Evolutionary conservation across 2,113 vertebrate species (phyloP).

Genomic region (Pyrgilauda ruficollis): DNA sequence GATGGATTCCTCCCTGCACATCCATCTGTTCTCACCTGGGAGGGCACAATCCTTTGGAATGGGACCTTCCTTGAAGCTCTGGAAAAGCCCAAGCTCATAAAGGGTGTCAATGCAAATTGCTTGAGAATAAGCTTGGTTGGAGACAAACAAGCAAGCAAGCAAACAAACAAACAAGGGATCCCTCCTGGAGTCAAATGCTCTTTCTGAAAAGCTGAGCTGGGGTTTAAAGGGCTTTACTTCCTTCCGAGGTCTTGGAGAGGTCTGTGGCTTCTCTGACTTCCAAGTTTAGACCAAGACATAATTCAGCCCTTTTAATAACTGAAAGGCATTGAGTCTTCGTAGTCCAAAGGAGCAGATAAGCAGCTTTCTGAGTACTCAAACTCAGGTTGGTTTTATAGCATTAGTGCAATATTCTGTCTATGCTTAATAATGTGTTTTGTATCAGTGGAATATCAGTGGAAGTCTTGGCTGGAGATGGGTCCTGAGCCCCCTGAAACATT

Average conservation of each 20-base stretch:
- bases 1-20: fast-evolving
- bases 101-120: fast-evolving
- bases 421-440: background rate
- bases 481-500: background rate
- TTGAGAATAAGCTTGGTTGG: background rate
- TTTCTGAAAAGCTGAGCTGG: background rate
- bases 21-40: background rate
- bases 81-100: background rate
- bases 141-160: background rate
- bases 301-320: conserved; percentile 53
- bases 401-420: background rate
- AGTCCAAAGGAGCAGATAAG: conserved; percentile 46
- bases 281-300: background rate
- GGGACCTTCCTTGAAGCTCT: background rate
- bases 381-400: conserved; percentile 17
- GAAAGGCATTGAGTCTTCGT: conserved; percentile 45
- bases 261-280: background rate
- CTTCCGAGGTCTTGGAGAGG: background rate
- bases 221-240: background rate
- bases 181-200: fast-evolving
- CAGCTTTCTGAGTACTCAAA: conserved; percentile 50
- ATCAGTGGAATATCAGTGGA: background rate
- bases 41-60: background rate
- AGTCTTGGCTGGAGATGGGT: background rate
- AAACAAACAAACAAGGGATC: background rate